Base-by-base conservation (phyloP, 2,797 vertebrate genomes). In the Periophthalmus magnuspinnatus region DNA sequence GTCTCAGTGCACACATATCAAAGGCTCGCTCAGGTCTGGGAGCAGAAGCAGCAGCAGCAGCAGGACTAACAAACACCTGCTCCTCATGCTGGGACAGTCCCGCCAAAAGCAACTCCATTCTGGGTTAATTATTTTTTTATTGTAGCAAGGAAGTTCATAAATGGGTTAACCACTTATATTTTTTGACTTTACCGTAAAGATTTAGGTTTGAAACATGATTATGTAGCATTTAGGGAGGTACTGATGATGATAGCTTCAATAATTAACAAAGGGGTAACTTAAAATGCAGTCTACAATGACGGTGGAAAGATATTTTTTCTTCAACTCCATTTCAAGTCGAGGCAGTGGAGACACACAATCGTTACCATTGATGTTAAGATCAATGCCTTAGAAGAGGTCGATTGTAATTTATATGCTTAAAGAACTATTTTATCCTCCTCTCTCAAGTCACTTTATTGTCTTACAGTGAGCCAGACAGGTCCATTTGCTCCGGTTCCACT, bases 1-100 rank as follows among this genome's bases (percentile, higher is more conserved):
- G 75, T 66, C 54, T 79, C 67, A 75, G 45, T 66, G 81, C 77
- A 81, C 80, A 85, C 80, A 81, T 80, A 84, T 84, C 81, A 86
- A 75, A 81, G 73, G 67, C 59, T 45, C 21, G 22, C 48, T 50
- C 28, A 21, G 50, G 55, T 68, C 66, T n/a, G 1, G 54, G 13
- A 61, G 47, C 64, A 62, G 78, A 32, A 58, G 38, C 65, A 62
- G 78, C 32, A 58, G 38, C 65, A 74, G 60, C 64, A 74, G 60
- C 61, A 75, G 63, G 45, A 67, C 9, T 72, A 79, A 81, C 73
- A 80, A 88, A 88, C 90, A 91, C 85, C 90, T 90, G 90, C 84
- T 86, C 77, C 77, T 81, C 89, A 90, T 88, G 84, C 87, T 89
- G 88, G 24, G 56, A 58, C 56, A 33, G 56, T 32, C 13, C 56